Evolutionary conservation across 1,140 invertebrate species (phyloP).

Genomic region (Dreissena rostriformis): DNA sequence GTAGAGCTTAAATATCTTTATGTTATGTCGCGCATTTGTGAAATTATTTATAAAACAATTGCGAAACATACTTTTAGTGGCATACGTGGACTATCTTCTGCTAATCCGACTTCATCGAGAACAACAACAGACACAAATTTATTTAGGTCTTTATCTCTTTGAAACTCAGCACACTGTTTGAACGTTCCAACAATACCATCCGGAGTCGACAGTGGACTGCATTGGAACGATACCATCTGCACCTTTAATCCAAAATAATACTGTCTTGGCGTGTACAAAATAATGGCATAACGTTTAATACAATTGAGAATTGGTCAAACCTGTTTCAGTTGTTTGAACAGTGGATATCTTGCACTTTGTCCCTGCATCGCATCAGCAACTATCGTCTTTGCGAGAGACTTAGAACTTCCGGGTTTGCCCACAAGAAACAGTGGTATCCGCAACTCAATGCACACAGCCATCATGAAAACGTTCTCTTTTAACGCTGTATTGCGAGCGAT

Average conservation of each 20-base stretch:
- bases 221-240: slow-evolving; percentile 78
- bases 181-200: slow-evolving; percentile 76
- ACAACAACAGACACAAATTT: slow-evolving; percentile 77
- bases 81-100: slow-evolving; percentile 75
- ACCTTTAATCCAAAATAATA: slow-evolving; percentile 64
- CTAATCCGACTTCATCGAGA: slow-evolving; percentile 77
- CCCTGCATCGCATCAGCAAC: slow-evolving; percentile 55
- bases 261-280: background rate
- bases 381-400: slow-evolving; percentile 76
- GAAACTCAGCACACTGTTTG: slow-evolving; percentile 72
- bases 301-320: too few relatives aligned
- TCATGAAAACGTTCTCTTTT: slow-evolving; percentile 78
- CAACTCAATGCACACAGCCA: slow-evolving; percentile 75
- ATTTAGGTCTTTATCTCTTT: slow-evolving; percentile 65
- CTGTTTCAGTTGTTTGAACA: slow-evolving; percentile 73
- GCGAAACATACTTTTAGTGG: slow-evolving; percentile 71
- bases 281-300: background rate
- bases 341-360: background rate
- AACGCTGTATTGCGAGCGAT: slow-evolving; percentile 74
- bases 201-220: slow-evolving; percentile 75
- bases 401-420: slow-evolving; percentile 77
- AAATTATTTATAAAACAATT: too few relatives aligned
- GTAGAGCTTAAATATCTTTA: too few relatives aligned
- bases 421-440: slow-evolving; percentile 77
- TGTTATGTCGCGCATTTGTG: too few relatives aligned